These are phyloP conservation scores for Mormyrus iriodes DNA, from an alignment of 2,113 vertebrate genomes.

Conservation along the genomic window DNA sequence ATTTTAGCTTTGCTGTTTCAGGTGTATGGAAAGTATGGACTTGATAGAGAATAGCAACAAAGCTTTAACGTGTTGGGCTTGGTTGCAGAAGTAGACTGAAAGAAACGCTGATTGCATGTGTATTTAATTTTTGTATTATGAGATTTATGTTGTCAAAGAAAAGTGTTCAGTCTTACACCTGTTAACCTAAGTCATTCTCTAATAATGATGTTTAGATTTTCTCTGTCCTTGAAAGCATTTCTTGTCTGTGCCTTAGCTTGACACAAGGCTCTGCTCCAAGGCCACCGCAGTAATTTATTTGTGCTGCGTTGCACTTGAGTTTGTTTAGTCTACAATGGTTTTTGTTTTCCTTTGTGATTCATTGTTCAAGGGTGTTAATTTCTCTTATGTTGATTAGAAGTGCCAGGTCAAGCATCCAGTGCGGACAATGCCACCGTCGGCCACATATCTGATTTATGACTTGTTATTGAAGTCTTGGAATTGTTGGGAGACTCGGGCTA, in stretches of 20 bases:
- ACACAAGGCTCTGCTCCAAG: neutral
- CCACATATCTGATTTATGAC: neutral
- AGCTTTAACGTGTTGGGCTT: neutral
- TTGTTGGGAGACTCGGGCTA: neutral
- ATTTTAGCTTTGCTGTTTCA: neutral
- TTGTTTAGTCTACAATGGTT: neutral
- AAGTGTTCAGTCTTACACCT: neutral
- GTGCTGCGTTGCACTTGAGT: neutral
- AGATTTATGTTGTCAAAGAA: neutral
- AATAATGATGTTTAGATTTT: neutral
- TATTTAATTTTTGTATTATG: neutral
- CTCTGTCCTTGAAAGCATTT: neutral
- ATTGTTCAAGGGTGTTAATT: slow-evolving; percentile 7
- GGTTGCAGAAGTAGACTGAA: neutral
- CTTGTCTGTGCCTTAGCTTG: neutral
- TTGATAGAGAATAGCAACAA: neutral
- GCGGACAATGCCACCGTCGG: neutral
- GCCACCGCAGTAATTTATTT: neutral
- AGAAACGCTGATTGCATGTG: neutral
- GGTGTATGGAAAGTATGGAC: neutral
- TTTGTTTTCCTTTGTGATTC: neutral
- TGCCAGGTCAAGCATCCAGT: neutral
- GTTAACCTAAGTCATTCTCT: neutral
- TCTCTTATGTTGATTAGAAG: neutral
- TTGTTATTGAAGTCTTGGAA: neutral